These are phyloP conservation scores for Podocnemis expansa DNA, from an alignment of 2,113 vertebrate species.

Conservation along the genomic window DNA sequence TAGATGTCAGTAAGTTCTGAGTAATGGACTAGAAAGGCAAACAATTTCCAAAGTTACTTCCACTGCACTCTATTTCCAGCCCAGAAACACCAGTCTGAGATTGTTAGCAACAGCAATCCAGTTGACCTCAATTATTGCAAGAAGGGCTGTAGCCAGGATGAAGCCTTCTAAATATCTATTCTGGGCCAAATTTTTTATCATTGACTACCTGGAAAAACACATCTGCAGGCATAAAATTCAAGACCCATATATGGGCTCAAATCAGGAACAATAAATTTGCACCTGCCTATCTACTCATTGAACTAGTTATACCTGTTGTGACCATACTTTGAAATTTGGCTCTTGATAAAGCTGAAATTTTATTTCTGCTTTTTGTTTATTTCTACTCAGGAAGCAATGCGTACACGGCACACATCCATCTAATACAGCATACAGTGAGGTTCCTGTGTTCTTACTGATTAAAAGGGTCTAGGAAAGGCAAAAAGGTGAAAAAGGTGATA, in stretches of 20 bases:
- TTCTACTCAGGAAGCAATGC: slow-evolving; percentile 66
- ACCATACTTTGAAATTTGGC: not conserved
- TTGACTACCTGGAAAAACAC: not conserved
- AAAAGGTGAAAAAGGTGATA: not conserved
- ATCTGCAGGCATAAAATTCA: not conserved
- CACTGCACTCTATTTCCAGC: not conserved
- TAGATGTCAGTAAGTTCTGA: not conserved
- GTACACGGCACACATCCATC: not conserved
- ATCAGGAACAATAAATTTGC: not conserved
- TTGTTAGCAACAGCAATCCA: not conserved
- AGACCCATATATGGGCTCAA: no score
- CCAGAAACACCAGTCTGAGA: not conserved
- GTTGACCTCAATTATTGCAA: not conserved
- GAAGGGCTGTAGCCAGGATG: not conserved
- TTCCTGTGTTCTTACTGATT: not conserved
- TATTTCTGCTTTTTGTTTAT: slow-evolving; percentile 57
- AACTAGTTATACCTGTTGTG: not conserved
- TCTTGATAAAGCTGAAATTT: slow-evolving; percentile 48
- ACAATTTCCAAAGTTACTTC: not conserved
- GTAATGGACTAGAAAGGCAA: not conserved
- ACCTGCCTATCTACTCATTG: not conserved
- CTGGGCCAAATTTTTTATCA: not conserved
- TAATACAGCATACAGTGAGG: not conserved
- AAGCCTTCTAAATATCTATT: not conserved
- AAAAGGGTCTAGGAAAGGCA: not conserved